phyloP scores from a whole-genome alignment of 2,113 vertebrate species.

The Protomyctophum bolini region DNA sequence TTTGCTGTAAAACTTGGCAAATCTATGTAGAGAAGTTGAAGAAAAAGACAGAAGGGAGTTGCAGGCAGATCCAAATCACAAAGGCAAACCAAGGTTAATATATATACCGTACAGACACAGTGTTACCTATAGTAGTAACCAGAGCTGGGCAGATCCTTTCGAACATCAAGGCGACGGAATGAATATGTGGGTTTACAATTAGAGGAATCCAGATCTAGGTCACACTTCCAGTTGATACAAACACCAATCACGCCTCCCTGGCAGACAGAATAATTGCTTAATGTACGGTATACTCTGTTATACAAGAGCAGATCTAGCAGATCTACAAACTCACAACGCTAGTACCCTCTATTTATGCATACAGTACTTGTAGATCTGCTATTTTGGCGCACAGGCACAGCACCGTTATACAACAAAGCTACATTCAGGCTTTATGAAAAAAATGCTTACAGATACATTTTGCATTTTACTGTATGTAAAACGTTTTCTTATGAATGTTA shows the following conservation, averaged over 20 bases:
- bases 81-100: background rate
- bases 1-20: conserved; percentile 85
- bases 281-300: too few relatives aligned
- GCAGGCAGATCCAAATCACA: background rate
- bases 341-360: background rate
- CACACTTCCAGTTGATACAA: conserved; percentile 85
- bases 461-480: too few relatives aligned
- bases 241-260: conserved; percentile 87
- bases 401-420: too few relatives aligned
- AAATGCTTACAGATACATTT: too few relatives aligned
- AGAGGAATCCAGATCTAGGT: conserved; percentile 81
- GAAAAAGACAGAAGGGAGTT: background rate
- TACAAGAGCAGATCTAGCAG: background rate
- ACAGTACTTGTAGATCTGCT: too few relatives aligned
- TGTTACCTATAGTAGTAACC: conserved; percentile 85
- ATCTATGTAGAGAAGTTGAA: conserved; percentile 60
- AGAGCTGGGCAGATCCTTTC: conserved; percentile 69
- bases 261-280: background rate
- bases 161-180: conserved; percentile 84
- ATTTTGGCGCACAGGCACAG: too few relatives aligned
- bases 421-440: too few relatives aligned
- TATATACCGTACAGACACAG: background rate
- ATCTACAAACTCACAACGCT: background rate
- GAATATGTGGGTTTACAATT: conserved; percentile 83
- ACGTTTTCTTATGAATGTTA: too few relatives aligned